phyloP scores from a whole-genome alignment of 1,140 invertebrate genomes.

The Apis dorsata region DNA sequence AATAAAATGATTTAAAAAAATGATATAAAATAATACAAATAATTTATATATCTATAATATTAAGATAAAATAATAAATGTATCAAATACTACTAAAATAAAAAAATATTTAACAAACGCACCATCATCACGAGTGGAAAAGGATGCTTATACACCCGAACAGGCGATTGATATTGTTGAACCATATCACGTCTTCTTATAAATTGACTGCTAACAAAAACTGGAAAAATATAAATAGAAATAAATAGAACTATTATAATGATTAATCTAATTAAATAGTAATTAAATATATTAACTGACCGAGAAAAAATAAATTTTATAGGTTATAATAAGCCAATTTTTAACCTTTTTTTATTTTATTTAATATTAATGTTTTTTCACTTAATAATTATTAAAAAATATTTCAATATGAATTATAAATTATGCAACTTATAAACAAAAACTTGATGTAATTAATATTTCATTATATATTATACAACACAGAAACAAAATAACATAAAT shows the following conservation, averaged over 20 bases:
- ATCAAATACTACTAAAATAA: background rate
- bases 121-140: constrained; percentile 98
- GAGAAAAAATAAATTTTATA: constrained; percentile 26
- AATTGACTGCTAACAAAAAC: background rate
- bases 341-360: background rate
- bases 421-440: constrained; percentile 15
- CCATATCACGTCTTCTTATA: constrained; percentile 83
- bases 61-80: constrained; percentile 10
- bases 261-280: constrained; percentile 17
- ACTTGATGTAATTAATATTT: background rate
- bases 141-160: constrained; percentile 97
- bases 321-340: constrained; percentile 14
- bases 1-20: background rate
- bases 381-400: background rate
- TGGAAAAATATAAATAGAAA: background rate
- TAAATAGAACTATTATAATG: constrained; percentile 19
- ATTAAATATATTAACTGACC: constrained; percentile 1
- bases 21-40: background rate
- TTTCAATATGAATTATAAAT: background rate
- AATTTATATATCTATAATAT: background rate
- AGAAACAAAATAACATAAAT: constrained; percentile 5
- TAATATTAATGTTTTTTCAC: background rate
- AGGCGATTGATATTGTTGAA: constrained; percentile 97
- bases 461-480: background rate
- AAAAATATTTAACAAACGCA: constrained; percentile 82